Base-by-base conservation (phyloP, 2,113 vertebrate genomes). In the Muntiacus muntjak region DNA sequence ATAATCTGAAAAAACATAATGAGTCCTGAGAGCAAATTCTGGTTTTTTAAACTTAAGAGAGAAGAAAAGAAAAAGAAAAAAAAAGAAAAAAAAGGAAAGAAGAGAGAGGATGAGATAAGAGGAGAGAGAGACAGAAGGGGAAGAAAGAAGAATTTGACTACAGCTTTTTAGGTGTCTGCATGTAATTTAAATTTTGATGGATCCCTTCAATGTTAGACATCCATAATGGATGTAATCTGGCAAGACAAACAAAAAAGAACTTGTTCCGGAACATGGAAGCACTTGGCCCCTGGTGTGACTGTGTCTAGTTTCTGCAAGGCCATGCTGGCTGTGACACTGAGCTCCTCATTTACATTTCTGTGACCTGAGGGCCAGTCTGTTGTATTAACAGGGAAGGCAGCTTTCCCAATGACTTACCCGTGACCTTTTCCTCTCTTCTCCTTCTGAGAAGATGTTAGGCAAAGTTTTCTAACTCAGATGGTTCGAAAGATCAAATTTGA, bases 161-260 rank as follows among this genome's bases (percentile, higher is more conserved):
- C 0, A 16, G 7, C 19, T n/a, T 40, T 93, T 87, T 40, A 84
- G 84, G 43, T 25, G 50, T 82, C 62, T 28, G 21, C 45, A 85
- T 57, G 30, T 87, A 45, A 89, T 91, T 93, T 94, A 83, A 71
- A 96, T 93, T 91, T 83, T 55, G 67, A 85, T 28, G 87, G n/a
- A 88, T 57, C 40, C 40, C 45, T 64, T 96, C 19, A 14, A 33
- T 26, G 47, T 87, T 28, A 81, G 45, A 76, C 74, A 96, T 94
- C 85, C 88, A 47, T 40, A 92, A 88, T 96, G 85, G 60, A 74
- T 94, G 85, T 74, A 25, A 78, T 74, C 60, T 21, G 58, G 76
- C 12, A 96, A 94, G 79, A 95, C 52, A 93, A 76, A 89, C 74
- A 93, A 57, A 94, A 94, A 50, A 55, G 11, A 78, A 36, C 52